Percentiles rank a stretch among this genome's conserved stretches.
These are phyloP conservation scores for Gopherus evgoodei DNA, from an alignment of 2,113 vertebrate species.

Conservation along the genomic window DNA sequence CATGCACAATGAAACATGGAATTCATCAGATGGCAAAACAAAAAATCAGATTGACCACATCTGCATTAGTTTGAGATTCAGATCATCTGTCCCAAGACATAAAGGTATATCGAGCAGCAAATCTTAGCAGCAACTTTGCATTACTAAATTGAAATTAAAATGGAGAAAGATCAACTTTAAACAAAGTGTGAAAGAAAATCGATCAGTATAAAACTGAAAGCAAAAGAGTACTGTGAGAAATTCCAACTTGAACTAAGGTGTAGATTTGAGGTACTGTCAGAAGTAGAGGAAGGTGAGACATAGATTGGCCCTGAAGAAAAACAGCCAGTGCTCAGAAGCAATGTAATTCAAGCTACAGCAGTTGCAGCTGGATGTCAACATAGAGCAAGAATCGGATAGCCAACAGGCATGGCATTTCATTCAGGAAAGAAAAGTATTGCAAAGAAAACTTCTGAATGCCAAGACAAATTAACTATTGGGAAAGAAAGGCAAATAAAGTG, in stretches of 20 bases:
- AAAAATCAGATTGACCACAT: background rate
- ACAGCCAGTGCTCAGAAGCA: background rate
- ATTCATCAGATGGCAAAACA: too few relatives aligned
- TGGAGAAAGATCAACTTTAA: background rate
- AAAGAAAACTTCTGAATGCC: background rate
- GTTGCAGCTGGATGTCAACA: background rate
- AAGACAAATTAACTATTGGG: background rate
- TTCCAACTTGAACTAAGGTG: background rate
- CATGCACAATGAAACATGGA: too few relatives aligned
- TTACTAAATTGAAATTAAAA: background rate
- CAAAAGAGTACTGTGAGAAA: background rate
- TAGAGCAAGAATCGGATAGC: background rate
- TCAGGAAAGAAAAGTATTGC: background rate
- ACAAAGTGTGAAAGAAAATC: background rate
- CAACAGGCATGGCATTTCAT: background rate
- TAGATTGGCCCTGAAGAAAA: background rate
- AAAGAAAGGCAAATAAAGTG: too few relatives aligned
- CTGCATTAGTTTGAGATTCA: background rate
- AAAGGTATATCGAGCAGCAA: background rate
- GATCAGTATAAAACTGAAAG: background rate
- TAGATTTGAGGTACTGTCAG: background rate
- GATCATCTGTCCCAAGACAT: background rate
- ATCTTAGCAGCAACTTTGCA: background rate
- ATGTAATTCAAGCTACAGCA: background rate
- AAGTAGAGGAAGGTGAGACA: background rate